These are phyloP conservation scores for Acrossocheilus wenchowensis DNA, from an alignment of 2,797 vertebrate genomes.

Conservation along the genomic window DNA sequence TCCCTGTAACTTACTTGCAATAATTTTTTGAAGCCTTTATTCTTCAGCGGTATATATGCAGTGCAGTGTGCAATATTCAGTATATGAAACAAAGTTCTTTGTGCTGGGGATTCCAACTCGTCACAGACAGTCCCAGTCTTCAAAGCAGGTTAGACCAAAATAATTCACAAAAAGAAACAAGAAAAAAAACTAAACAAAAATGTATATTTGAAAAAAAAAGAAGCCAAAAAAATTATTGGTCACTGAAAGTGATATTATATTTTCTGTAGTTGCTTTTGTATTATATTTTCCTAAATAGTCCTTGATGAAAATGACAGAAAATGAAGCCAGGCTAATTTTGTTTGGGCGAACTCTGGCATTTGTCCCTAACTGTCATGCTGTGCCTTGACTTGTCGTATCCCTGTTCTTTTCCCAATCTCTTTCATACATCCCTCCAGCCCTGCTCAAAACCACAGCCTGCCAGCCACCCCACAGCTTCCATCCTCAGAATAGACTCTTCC, in stretches of 20 bases:
- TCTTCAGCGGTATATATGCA: slow-evolving; percentile 51
- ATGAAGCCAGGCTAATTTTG: slow-evolving; percentile 77
- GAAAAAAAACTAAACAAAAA: slow-evolving; percentile 48
- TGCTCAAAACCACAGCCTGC: slow-evolving; percentile 40
- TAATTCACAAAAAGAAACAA: background rate
- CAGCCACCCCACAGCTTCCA: slow-evolving; percentile 47
- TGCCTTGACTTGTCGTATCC: slow-evolving; percentile 85
- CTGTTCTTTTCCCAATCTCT: background rate
- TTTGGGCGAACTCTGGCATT: slow-evolving; percentile 71
- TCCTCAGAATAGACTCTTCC: slow-evolving; percentile 24
- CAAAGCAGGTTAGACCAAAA: slow-evolving; percentile 15
- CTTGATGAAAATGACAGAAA: slow-evolving; percentile 69
- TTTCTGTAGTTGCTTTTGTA: slow-evolving; percentile 95
- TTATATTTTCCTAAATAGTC: slow-evolving; percentile 98
- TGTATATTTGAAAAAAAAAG: slow-evolving; percentile 77
- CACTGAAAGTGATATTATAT: slow-evolving; percentile 87
- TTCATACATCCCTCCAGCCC: slow-evolving; percentile 17
- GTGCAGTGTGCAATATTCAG: slow-evolving; percentile 66
- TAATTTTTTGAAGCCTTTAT: slow-evolving; percentile 48
- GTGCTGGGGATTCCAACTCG: slow-evolving; percentile 76
- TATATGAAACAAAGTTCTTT: slow-evolving; percentile 75
- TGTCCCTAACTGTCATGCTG: slow-evolving; percentile 84
- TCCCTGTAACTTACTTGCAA: slow-evolving; percentile 47
- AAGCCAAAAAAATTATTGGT: slow-evolving; percentile 71
- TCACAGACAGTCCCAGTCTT: slow-evolving; percentile 63